Percentiles rank a stretch among this genome's conserved stretches.
Conservation (phyloP, 2,113 vertebrate species). For the Forbesichthys papilliferus region DNA sequence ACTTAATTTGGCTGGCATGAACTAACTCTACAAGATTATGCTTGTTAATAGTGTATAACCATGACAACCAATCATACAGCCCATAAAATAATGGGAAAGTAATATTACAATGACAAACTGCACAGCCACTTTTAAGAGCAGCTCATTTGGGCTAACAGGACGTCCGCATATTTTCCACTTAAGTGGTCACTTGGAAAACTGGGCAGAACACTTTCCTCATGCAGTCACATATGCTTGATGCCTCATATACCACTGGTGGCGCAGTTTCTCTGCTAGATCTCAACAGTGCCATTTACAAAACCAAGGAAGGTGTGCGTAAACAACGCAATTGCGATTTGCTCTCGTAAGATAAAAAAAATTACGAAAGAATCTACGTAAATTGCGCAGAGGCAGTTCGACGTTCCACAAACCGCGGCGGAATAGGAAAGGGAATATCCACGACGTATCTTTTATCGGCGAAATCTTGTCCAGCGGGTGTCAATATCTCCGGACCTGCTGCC, state of each 20-base stretch:
- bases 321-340: constrained; percentile 28
- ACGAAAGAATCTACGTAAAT: constrained; percentile 19
- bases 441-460: constrained; percentile 44
- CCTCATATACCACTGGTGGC: constrained; percentile 61
- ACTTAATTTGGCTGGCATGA: no score
- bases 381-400: constrained; percentile 1
- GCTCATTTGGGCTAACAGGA: no score
- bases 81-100: no score
- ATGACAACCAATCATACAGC: no score
- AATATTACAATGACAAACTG: no score
- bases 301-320: constrained; percentile 53
- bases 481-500: constrained; percentile 48
- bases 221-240: constrained; percentile 11
- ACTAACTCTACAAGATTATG: no score
- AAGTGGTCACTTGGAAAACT: constrained; percentile 4
- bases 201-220: constrained; percentile 25
- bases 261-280: constrained; percentile 52
- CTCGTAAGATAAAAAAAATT: constrained; percentile 2
- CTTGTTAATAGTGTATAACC: no score
- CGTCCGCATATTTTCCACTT: no score
- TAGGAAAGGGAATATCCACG: constrained; percentile 42
- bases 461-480: constrained; percentile 50
- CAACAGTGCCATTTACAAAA: constrained; percentile 16
- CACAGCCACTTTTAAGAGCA: no score
- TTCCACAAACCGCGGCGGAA: constrained; percentile 6